Evolutionary conservation across 1,140 invertebrate species (phyloP).

Genomic region (Aethina tumida): DNA sequence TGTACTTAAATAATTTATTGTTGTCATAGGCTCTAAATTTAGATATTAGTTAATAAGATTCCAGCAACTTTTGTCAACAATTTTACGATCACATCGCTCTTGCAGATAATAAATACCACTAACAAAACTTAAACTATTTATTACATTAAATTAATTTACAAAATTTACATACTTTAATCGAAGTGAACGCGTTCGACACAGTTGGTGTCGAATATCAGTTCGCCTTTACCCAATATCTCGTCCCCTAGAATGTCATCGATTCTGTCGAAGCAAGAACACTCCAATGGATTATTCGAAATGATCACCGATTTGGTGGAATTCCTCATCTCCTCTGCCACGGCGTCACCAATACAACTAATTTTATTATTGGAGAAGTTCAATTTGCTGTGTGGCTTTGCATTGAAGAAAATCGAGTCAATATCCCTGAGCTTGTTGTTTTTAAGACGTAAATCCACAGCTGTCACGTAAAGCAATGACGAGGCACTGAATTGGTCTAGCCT

Average conservation of each 20-base stretch:
- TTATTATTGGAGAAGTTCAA: conserved; percentile 14
- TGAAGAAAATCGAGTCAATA: conserved; percentile 1
- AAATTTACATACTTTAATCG: too few relatives aligned
- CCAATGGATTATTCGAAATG: conserved; percentile 15
- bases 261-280: conserved; percentile 16
- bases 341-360: conserved; percentile 14
- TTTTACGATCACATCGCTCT: too few relatives aligned
- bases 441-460: conserved; percentile 11
- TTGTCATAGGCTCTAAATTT: too few relatives aligned
- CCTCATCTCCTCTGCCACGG: conserved; percentile 12
- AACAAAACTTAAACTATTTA: too few relatives aligned
- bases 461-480: conserved; percentile 2
- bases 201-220: conserved; percentile 2
- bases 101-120: too few relatives aligned
- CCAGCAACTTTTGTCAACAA: too few relatives aligned
- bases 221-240: background rate
- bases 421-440: conserved; percentile 7
- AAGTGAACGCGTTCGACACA: too few relatives aligned
- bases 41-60: too few relatives aligned
- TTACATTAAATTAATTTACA: too few relatives aligned
- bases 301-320: conserved; percentile 7
- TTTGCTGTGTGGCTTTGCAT: conserved; percentile 10
- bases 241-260: conserved; percentile 6
- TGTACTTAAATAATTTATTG: too few relatives aligned
- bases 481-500: conserved; percentile 5